Evolutionary conservation across 1,140 invertebrate species (phyloP).

Genomic region (Saxidomus purpurata): DNA sequence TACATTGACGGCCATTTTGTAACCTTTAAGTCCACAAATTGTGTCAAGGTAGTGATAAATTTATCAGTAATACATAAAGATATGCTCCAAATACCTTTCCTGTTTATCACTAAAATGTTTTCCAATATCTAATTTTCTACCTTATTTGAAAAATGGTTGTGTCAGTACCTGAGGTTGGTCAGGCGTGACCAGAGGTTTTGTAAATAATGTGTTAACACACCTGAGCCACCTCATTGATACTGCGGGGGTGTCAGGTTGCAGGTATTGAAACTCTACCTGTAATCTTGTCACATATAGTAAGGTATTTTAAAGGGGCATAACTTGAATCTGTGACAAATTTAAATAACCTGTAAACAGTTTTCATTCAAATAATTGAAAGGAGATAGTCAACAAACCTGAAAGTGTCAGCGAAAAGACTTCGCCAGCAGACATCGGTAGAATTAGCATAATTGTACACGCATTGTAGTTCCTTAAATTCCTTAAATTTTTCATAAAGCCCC

Average conservation of each 20-base stretch:
- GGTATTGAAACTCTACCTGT: not conserved
- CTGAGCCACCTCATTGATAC: not conserved
- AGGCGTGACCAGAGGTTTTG: not conserved
- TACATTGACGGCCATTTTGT: not conserved
- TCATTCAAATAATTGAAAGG: too few relatives aligned
- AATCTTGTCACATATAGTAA: too few relatives aligned
- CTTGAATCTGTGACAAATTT: too few relatives aligned
- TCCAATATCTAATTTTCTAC: not conserved
- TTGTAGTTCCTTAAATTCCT: too few relatives aligned
- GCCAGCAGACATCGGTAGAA: too few relatives aligned
- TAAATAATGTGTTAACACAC: slow-evolving; percentile 9
- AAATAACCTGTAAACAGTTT: too few relatives aligned
- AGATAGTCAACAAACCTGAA: too few relatives aligned
- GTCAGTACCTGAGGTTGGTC: not conserved
- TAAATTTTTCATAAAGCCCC: too few relatives aligned
- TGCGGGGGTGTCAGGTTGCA: slow-evolving; percentile 13
- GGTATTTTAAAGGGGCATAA: too few relatives aligned
- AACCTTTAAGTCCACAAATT: not conserved
- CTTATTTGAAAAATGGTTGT: not conserved
- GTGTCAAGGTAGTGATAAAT: not conserved
- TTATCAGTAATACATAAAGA: not conserved
- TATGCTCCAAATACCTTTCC: not conserved
- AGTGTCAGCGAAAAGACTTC: too few relatives aligned
- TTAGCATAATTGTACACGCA: too few relatives aligned
- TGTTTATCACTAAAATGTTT: not conserved